phyloP scores from a whole-genome alignment of 2,113 vertebrate species.

The Cebus imitator region DNA sequence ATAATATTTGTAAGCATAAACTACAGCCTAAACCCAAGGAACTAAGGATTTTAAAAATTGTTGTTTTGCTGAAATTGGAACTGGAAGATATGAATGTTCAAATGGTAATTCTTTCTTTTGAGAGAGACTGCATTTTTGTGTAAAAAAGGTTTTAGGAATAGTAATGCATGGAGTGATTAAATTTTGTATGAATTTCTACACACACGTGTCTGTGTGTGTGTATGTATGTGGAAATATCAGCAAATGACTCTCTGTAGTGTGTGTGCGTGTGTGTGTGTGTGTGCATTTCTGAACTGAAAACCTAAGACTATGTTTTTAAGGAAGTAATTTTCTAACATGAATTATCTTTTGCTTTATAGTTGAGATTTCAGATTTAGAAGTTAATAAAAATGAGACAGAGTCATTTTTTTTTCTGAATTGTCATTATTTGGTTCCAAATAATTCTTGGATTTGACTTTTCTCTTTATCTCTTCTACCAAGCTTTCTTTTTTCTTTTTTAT shows the following conservation, averaged over 20 bases:
- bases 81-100: background rate
- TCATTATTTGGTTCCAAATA: background rate
- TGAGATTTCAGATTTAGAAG: background rate
- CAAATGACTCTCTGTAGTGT: too few relatives aligned
- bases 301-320: background rate
- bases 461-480: background rate
- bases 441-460: background rate
- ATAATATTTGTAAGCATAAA: background rate
- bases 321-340: background rate
- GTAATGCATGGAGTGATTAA: background rate
- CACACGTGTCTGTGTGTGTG: background rate
- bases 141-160: background rate
- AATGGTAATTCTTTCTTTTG: background rate
- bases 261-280: background rate
- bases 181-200: too few relatives aligned
- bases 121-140: background rate
- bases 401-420: background rate
- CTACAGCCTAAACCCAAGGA: background rate
- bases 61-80: constrained; percentile 12
- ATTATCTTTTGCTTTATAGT: background rate
- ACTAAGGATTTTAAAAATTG: background rate
- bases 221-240: background rate
- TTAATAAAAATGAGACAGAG: background rate
- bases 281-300: background rate
- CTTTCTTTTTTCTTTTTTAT: background rate